These are phyloP conservation scores for Tinea trinotella DNA, from an alignment of 2,888 invertebrate species.

Conservation along the genomic window DNA sequence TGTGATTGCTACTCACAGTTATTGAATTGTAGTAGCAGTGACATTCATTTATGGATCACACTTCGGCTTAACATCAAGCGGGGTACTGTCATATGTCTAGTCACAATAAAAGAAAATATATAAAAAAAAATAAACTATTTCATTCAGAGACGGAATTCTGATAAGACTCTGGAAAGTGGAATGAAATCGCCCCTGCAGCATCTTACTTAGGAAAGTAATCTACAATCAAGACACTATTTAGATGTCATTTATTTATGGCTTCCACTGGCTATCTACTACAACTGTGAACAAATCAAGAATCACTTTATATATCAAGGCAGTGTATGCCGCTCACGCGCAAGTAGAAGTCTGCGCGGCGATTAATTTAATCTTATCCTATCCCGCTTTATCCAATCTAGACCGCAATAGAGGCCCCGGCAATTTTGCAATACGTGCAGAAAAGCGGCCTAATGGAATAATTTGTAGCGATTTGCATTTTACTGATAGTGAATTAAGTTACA, in stretches of 20 bases:
- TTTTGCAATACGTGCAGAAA: slow-evolving; percentile 36
- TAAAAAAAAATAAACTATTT: neutral
- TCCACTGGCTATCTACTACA: slow-evolving; percentile 33
- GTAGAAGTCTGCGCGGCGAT: slow-evolving; percentile 34
- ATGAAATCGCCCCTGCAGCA: neutral
- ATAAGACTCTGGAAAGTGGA: neutral
- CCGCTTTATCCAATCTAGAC: slow-evolving; percentile 17
- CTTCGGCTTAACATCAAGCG: no score
- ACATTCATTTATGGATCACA: no score
- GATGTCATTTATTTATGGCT: slow-evolving; percentile 4
- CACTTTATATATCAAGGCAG: slow-evolving; percentile 29
- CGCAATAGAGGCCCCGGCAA: slow-evolving; percentile 25
- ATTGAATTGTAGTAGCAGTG: no score
- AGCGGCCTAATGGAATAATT: slow-evolving; percentile 41
- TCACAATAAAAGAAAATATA: no score
- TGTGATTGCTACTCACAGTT: no score
- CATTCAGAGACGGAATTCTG: neutral
- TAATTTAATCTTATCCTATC: slow-evolving; percentile 35
- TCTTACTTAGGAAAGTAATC: neutral
- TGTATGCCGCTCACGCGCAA: slow-evolving; percentile 33
- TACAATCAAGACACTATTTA: slow-evolving; percentile 3
- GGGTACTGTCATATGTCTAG: no score
- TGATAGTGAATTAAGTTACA: slow-evolving; percentile 9
- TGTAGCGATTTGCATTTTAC: slow-evolving; percentile 35
- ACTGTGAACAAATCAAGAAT: slow-evolving; percentile 37